Evolutionary conservation across 2,888 invertebrate genomes (phyloP), one percentile per base, ranked within the genome.

Genomic region (Crocallis elinguaria): DNA sequence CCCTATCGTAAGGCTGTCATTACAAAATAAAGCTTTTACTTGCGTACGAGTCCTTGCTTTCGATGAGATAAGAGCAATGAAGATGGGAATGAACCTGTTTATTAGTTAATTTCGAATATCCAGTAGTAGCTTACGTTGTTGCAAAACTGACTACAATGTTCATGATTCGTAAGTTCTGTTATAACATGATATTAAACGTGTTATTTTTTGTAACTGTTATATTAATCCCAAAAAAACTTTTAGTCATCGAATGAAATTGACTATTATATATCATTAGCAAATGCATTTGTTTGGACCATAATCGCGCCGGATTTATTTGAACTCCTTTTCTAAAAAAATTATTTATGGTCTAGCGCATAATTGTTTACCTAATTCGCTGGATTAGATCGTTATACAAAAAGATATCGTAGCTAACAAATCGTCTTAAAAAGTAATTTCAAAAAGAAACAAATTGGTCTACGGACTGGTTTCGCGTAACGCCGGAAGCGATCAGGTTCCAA

Each of bases 401-500:
- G 49, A 54, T 17, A 49, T 36, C 12, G 17, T 16, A 23, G 46
- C 44, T 30, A 44, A 38, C 25, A 32, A 55, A 51, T 49, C 59
- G 54, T 50, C 44, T 21, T 64, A 66, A 73, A 74, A 73, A 66
- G 69, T 62, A 9, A 29, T 50, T 73, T 71, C 57, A 65, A 76
- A 76, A 79, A 73, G 69, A 59, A 79, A 80, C 75, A 77, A 79
- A 81, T 81, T 79, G 64, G 71, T 62, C 73, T 71, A 65, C 63
- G 55, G 69, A 85, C 84, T 72, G 81, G 86, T 86, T 83, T 65
- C 58, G 85, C 79, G 89, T 90, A 90, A 90, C 79, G 82, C 85
- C 88, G 90, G 90, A 90, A 90, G 90, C 84, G 67, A 82, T 88
- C 90, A 76, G 84, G 90, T 89, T 88, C 77, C 64, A 66, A 66